Conservation (phyloP, 2,888 invertebrate species). For the Parthenolecanium corni region DNA sequence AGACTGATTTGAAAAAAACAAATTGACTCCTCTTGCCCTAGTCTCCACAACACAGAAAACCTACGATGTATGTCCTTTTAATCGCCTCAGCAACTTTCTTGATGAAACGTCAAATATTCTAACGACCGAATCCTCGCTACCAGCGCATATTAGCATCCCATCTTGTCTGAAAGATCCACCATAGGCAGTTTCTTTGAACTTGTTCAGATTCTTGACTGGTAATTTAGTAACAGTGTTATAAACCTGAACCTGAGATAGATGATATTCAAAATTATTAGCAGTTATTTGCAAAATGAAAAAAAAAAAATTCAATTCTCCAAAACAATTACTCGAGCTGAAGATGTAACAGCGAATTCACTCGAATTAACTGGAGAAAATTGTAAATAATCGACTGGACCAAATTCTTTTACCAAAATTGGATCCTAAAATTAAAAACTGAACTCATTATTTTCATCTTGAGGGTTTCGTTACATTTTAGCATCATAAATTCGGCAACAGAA, state of each 20-base stretch:
- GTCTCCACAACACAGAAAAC: too few species aligned
- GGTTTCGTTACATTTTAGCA: too few species aligned
- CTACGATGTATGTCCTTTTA: constrained; percentile 68
- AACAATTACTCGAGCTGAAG: constrained; percentile 62
- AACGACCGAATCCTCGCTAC: constrained; percentile 77
- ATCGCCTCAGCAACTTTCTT: constrained; percentile 68
- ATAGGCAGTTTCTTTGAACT: constrained; percentile 70
- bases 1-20: too few species aligned
- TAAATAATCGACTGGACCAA: constrained; percentile 80
- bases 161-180: constrained; percentile 74
- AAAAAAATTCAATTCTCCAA: not conserved
- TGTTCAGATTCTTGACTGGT: constrained; percentile 66
- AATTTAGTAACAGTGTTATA: constrained; percentile 77
- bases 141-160: constrained; percentile 71
- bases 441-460: too few species aligned
- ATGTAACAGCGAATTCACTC: constrained; percentile 83
- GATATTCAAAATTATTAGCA: not conserved
- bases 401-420: constrained; percentile 81
- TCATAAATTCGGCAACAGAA: too few species aligned
- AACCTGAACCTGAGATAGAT: constrained; percentile 45
- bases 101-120: constrained; percentile 79
- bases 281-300: constrained; percentile 27
- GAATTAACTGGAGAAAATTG: constrained; percentile 84
- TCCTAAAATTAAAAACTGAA: constrained; percentile 47
- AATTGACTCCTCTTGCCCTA: too few species aligned